A percentile compares a stretch with the other conserved stretches of the same genome.
Conservation (phyloP, 2,113 vertebrate species). For the Microtus richardsoni region DNA sequence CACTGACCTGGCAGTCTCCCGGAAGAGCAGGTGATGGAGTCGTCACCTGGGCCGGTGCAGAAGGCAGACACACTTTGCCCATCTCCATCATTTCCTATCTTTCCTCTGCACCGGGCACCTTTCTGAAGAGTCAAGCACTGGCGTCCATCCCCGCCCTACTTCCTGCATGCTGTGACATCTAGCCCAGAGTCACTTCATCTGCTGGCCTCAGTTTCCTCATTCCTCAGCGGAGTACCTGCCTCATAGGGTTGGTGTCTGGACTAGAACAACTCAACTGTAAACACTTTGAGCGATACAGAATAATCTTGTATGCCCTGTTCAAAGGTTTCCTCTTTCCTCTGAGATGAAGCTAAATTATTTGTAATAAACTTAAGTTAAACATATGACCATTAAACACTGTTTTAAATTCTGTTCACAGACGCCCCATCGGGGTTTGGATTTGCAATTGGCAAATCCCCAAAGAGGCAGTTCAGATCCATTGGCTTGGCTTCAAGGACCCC, state of each 20-base stretch:
- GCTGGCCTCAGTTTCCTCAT: not conserved
- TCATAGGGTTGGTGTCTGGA: not conserved
- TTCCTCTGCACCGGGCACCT: not conserved
- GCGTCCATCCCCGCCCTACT: not conserved
- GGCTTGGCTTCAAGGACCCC: not conserved
- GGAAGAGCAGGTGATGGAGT: fast-evolving
- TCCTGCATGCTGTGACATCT: not conserved
- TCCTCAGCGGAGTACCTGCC: not conserved
- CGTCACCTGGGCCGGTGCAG: not conserved
- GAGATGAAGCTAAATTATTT: conserved; percentile 21
- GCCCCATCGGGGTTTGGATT: not conserved
- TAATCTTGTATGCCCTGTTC: not conserved
- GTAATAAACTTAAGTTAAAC: not conserved
- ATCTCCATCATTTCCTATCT: not conserved
- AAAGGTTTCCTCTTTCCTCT: not conserved
- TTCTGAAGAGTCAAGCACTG: not conserved
- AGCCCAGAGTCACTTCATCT: not conserved
- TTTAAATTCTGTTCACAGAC: not conserved
- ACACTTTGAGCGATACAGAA: not conserved
- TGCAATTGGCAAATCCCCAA: not conserved
- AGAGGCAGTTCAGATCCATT: not conserved
- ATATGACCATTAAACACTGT: not conserved
- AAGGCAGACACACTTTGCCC: fast-evolving
- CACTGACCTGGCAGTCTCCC: fast-evolving
- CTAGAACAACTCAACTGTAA: not conserved